Evolutionary conservation across 2,797 vertebrate genomes (phyloP).

Genomic region (Hippocampus kuda): DNA sequence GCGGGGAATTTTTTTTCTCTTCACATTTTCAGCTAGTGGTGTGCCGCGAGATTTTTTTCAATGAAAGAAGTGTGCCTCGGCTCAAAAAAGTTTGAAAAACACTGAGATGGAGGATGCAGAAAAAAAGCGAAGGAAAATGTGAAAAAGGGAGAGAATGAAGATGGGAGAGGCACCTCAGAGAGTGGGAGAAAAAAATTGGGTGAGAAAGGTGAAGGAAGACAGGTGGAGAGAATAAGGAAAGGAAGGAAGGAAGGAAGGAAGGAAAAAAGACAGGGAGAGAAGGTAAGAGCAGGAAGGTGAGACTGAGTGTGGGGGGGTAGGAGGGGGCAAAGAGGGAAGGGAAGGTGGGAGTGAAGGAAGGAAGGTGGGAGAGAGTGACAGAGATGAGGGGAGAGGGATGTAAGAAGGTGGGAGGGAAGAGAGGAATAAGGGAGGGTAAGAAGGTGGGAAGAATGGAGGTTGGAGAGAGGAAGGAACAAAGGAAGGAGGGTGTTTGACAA

Average conservation of each 20-base stretch:
- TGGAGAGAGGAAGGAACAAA: neutral
- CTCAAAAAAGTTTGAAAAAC: no score
- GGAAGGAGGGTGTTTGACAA: neutral
- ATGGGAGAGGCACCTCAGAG: neutral
- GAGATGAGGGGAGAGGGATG: neutral
- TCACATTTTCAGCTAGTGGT: no score
- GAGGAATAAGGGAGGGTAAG: neutral
- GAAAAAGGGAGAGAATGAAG: neutral
- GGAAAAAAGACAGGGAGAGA: neutral
- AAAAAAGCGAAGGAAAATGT: neutral
- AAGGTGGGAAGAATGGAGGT: neutral
- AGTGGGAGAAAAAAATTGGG: no score
- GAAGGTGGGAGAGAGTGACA: neutral
- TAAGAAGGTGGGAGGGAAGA: neutral
- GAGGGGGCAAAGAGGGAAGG: neutral
- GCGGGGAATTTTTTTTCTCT: no score
- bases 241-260: neutral
- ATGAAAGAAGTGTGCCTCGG: no score
- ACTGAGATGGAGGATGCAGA: neutral
- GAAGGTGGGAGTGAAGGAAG: neutral
- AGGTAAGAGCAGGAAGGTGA: neutral
- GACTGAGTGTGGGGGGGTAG: neutral
- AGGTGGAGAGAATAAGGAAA: neutral
- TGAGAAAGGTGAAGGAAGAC: neutral
- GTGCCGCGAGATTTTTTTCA: no score